These are phyloP conservation scores for Heliocidaris erythrogramma DNA, from an alignment of 35 echinoderm and acorn worm species.

Conservation along the genomic window DNA sequence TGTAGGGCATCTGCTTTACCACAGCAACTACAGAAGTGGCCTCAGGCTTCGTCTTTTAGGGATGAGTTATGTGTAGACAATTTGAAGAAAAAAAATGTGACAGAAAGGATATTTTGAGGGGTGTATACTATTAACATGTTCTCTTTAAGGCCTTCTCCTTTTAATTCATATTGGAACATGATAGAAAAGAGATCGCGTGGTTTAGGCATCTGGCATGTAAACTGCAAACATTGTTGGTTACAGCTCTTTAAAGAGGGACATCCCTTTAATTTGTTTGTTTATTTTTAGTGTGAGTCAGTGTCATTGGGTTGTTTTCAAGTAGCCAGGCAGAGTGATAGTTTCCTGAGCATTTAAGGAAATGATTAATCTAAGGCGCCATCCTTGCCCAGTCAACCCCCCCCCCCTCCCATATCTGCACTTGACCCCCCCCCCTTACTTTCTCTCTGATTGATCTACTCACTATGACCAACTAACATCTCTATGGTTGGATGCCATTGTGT, in stretches of 20 bases:
- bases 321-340: neutral
- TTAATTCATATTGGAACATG: no score
- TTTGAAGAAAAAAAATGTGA: no score
- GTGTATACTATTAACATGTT: no score
- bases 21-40: no score
- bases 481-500: neutral
- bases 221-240: neutral
- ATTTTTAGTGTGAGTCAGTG: neutral
- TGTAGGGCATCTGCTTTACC: no score
- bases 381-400: neutral
- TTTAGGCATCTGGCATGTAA: neutral
- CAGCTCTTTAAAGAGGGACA: neutral
- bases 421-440: neutral
- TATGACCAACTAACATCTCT: neutral
- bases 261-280: conserved; percentile 2
- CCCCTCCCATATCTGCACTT: no score
- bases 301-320: neutral
- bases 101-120: no score
- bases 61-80: no score
- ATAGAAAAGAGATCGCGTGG: no score
- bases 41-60: no score
- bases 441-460: neutral
- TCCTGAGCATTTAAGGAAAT: neutral
- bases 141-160: no score
- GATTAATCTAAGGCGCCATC: neutral